Evolutionary conservation across 1,140 invertebrate genomes (phyloP).

Genomic region (Drosophila baimaii): DNA sequence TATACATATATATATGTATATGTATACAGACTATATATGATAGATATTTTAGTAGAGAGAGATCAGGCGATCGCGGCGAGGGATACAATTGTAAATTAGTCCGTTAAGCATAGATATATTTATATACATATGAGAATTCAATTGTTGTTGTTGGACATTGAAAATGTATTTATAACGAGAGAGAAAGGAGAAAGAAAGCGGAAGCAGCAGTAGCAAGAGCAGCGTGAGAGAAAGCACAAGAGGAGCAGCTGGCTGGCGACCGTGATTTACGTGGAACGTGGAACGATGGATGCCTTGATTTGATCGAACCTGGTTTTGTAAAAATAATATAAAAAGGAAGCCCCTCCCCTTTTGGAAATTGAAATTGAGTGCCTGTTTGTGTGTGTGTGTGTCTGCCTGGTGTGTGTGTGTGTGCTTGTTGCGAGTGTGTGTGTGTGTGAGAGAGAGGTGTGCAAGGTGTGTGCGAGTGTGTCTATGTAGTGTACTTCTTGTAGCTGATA

Average conservation of each 20-base stretch:
- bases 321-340: too few species aligned
- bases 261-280: conserved; percentile 27
- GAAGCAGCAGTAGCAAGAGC: conserved; percentile 1
- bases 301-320: conserved; percentile 41
- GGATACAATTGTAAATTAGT: conserved; percentile 71
- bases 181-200: conserved; percentile 10
- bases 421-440: conserved; percentile 3
- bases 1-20: conserved; percentile 22
- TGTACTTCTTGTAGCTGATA: conserved; percentile 48
- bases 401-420: conserved; percentile 10
- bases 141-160: conserved; percentile 89
- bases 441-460: not conserved
- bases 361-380: conserved; percentile 12
- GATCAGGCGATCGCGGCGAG: conserved; percentile 7
- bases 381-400: conserved; percentile 12
- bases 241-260: not conserved
- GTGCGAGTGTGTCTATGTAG: conserved; percentile 22
- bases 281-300: conserved; percentile 38
- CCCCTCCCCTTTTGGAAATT: conserved; percentile 1
- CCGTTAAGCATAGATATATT: conserved; percentile 71
- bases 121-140: conserved; percentile 72
- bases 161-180: conserved; percentile 70
- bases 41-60: conserved; percentile 42
- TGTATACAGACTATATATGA: conserved; percentile 23
- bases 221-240: not conserved